Base-by-base conservation (phyloP, 2,888 invertebrate species). In the Cordilura impudica region DNA sequence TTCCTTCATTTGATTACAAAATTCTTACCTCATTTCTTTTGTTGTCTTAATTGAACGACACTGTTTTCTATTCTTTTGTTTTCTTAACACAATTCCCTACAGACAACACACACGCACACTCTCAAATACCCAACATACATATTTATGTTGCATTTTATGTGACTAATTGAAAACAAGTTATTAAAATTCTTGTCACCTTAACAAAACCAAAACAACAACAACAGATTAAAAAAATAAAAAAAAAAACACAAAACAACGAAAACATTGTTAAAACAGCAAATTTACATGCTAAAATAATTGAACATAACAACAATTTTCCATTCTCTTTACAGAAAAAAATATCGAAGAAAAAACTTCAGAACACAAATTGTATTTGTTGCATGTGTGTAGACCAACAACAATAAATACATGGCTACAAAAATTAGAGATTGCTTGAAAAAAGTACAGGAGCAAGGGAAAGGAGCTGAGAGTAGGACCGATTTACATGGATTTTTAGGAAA, bases 221-320 rank as follows among this genome's bases (percentile, higher is more conserved):
- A 16, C 45, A 23, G 45, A 26, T n/a, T n/a, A 61, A 43, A 35
- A 10, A 43, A 26, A 58, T 54, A 47, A 72, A 54, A 45, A 18
- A n/a, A n/a, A n/a, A n/a, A n/a, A n/a, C n/a, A n/a, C n/a, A n/a
- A n/a, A 58, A 31, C 21, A 49, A 54, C 54, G 23, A 78, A 83
- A 81, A 81, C 78, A 79, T 78, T 80, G 82, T 81, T 67, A 60
- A 79, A 81, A 85, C 84, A 83, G 69, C 80, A 80, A 86, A 85
- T 85, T 86, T 86, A 86, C 87, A 87, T 85, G 84, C 83, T 78
- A 83, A 85, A 87, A 85, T 88, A 88, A 88, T 87, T 87, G 88
- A 87, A 87, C 79, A 75, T 71, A 79, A 58, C 86, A 86, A 83
- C 85, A 86, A 85, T 87, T 85, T 85, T 85, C 85, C 85, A 85